Base-by-base conservation (phyloP, 2,888 invertebrate genomes). In the Sturmia bella region DNA sequence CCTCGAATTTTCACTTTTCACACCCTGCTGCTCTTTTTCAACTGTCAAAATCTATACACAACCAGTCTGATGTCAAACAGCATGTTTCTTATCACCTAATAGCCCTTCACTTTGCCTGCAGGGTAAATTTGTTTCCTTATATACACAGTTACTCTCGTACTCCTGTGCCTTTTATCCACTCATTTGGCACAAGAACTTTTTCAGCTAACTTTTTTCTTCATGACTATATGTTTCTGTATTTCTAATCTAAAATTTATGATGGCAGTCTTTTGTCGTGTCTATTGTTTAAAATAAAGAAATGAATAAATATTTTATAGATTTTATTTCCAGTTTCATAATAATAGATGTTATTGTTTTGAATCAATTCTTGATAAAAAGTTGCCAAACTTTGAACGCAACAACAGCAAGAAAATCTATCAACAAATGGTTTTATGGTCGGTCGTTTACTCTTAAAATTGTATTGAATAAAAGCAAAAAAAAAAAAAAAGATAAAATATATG, bases 361-460 rank as follows among this genome's bases (percentile, higher is more conserved):
- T 50, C 52, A 64, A 13, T 70, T 48, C 61, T 50, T 70, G 48
- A 74, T 69, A 48, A 74, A 80, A 63, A 74, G 48, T 64, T n/a
- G n/a, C n/a, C n/a, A n/a, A n/a, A n/a, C n/a, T 68, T 80, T 19
- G 13, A 68, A 68, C 66, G 45, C 50, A 19, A 48, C 19, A 68
- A 37, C 50, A 66, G 24, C 48, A 50, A 56, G 43, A 17, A 54
- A 54, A 68, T 59, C 32, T 32, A 70, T 48, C 37, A 59, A 57
- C 52, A 72, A 61, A 72, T 72, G 61, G 72, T 61, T 72, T 72
- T 61, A 72, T 50, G 27, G 27, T 59, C 24, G 48, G 27, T 70
- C 24, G 48, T 50, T 59, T 48, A 15, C 37, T 37, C 48, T 59
- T 17, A 54, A 56, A 56, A 56, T 19, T 32, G n/a, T n/a, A 69